Evolutionary conservation across 1,140 invertebrate genomes (phyloP), one percentile per base, ranked within the genome.

Genomic region (Propsilocerus akamusi): DNA sequence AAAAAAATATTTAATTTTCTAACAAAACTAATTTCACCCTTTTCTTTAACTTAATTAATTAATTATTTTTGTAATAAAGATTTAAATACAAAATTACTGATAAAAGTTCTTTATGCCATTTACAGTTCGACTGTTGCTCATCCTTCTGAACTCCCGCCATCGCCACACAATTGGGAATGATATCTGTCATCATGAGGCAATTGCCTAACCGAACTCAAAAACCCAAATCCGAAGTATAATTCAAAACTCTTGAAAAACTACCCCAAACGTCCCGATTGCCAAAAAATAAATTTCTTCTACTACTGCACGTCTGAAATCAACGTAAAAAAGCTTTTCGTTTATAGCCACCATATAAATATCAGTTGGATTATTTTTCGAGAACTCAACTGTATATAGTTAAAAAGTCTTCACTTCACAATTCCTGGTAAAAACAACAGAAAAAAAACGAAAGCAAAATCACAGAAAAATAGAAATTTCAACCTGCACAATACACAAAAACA

Each of bases 121-220:
- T 86, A 57, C 79, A 93, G 91, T 72, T 97, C 93, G 52, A 91
- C 90, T 53, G 93, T 97, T 64, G 94, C 94, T 53, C 92, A 97
- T 72, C 88, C 91, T 46, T 94, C 89, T 50, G 93, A 97, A 74
- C 73, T 97, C 65, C 94, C 93, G 58, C 93, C 93, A 23, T 96
- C 91, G 58, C 93, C 93, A 52, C 90, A 97, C 69, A 86, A 94
- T 64, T 97, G 93, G 94, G 89, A 97, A 75, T 93, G 76, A 77
- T n/a, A n/a, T n/a, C n/a, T 76, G 70, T 59, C 63, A 65, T 62
- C 62, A 64, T 58, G 61, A 63, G 62, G 63, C 63, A 54, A 64
- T 63, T 59, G 63, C 63, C n/a, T n/a, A n/a, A n/a, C n/a, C n/a
- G n/a, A n/a, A n/a, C n/a, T n/a, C n/a, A n/a, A n/a, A n/a, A n/a